These are phyloP conservation scores for Conus betulinus DNA, from an alignment of 1,140 invertebrate genomes.

Conservation along the genomic window DNA sequence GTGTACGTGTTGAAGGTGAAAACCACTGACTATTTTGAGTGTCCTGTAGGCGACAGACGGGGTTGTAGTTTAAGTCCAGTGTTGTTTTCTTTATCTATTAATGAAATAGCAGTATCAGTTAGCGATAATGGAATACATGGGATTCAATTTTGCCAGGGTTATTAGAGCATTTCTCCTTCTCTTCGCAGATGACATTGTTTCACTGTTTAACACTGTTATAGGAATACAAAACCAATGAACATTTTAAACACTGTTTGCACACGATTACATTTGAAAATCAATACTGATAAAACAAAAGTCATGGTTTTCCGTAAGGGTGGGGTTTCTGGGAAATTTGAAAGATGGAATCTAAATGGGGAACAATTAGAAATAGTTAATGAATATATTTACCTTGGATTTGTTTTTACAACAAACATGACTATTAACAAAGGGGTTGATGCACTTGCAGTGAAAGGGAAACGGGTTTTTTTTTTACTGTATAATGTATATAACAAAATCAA, in stretches of 20 bases:
- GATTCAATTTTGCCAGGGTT: slow-evolving; percentile 16
- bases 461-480: background rate
- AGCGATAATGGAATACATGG: slow-evolving; percentile 15
- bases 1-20: background rate
- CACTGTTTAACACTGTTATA: background rate
- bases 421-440: background rate
- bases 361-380: background rate
- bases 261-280: background rate
- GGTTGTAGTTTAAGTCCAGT: slow-evolving; percentile 28
- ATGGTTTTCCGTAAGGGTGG: background rate
- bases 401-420: background rate
- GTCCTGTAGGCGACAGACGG: slow-evolving; percentile 11
- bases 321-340: background rate
- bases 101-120: slow-evolving; percentile 30
- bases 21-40: background rate
- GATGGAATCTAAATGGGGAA: background rate
- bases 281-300: background rate
- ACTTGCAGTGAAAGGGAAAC: background rate
- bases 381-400: background rate
- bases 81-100: slow-evolving; percentile 36
- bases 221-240: slow-evolving; percentile 21
- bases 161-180: no score
- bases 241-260: background rate
- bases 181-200: slow-evolving; percentile 40
- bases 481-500: background rate